Base-by-base conservation (phyloP, 2,888 invertebrate genomes). In the Pomacea canaliculata region DNA sequence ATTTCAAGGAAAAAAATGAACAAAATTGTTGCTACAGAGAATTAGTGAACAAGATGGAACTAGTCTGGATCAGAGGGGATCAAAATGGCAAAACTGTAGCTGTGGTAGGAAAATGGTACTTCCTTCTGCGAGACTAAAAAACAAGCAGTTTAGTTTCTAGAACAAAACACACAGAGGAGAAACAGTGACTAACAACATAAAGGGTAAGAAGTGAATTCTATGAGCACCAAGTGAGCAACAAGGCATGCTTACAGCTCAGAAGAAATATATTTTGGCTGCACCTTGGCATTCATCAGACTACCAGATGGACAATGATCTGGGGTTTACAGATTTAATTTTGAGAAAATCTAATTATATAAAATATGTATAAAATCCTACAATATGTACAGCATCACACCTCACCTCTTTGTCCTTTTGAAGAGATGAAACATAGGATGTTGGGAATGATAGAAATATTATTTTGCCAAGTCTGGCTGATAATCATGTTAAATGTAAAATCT, bases 31-130 rank as follows among this genome's bases (percentile, higher is more conserved):
- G 63, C 2, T 12, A 23, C n/a, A 63, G 10, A 12, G 12, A 63
- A 23, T 18, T 27, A 63, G 63, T 16, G 12, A 16, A 23, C 60
- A 76, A 73, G 48, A 74, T 59, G 78, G 37, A 37, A 82, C 78
- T 79, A 80, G 70, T 74, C 75, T 84, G 85, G 85, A 86, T 85
- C 85, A 85, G 82, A 80, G 85, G 80, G 85, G 84, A 85, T 85
- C 87, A 86, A 84, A 83, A 85, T 85, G 85, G 85, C 86, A 85
- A 81, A 81, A 23, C 63, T 56, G 51, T 56, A 16, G 51, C 51
- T 56, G 51, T 56, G 51, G 51, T 16, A 56, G 16, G 51, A 56
- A 13, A 56, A 56, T 56, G 51, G 37, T 37, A 37, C 8, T 56
- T 56, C 10, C 4, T 56, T 56, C 51, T 56, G 51, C 51, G 16